Evolutionary conservation across 2,888 invertebrate species (phyloP), one percentile per base, ranked within the genome.

Genomic region (Troides oblongomaculatus): DNA sequence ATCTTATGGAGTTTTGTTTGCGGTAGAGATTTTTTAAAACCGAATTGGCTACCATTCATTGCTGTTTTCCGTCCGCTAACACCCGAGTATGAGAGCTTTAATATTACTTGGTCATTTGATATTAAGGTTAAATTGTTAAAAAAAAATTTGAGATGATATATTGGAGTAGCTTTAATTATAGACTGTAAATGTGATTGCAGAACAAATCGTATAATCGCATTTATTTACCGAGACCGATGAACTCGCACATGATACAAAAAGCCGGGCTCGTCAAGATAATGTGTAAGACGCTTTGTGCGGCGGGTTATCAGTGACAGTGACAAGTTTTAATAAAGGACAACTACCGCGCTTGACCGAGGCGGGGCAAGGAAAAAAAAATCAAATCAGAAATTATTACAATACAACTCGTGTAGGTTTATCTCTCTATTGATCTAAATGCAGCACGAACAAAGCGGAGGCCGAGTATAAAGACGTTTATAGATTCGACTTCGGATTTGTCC

Each of bases 281-380:
- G 79, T 81, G 72, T 82, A 46, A 72, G 69, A 65, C 53, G 64
- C 75, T 77, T 76, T 78, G 77, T 78, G 72, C 69, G 66, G 39
- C 75, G 78, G 79, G 79, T 85, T 89, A 91, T 90, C 90, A 84
- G 80, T 86, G 88, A 89, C 88, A 87, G 84, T 86, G 90, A 89
- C 90, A 88, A 85, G 89, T 89, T 86, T 89, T 89, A 89, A 89
- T 90, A 90, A 89, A 90, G 85, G 84, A 86, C 83, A 81, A 89
- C 89, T 86, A 85, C 89, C 79, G 83, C 82, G 81, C 80, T 81
- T 85, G 84, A 80, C 78, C 77, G 76, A 70, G 62, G 71, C 69
- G 67, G 68, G 69, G 72, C 73, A 74, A 77, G n/a, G 53, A 18
- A n/a, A 78, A 70, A 78, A 81, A 83, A 83, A 84, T 82, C 81